Evolutionary conservation across 2,888 invertebrate genomes (phyloP), one percentile per base, ranked within the genome.

Genomic region (Pasiphila rectangulata): DNA sequence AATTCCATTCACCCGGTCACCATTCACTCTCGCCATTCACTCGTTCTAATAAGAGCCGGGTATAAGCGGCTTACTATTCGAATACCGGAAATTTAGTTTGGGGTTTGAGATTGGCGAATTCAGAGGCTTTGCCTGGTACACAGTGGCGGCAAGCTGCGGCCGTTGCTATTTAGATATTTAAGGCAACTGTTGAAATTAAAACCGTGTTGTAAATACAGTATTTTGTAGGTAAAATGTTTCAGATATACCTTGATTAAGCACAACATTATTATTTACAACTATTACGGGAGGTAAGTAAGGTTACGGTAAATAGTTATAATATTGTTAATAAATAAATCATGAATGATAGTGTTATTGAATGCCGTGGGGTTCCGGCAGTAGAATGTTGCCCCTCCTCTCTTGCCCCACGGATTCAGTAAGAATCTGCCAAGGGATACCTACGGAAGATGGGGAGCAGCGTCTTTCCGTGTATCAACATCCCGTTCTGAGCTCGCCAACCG

Each of bases 41-140:
- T 64, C 57, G 61, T 55, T 57, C 54, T 57, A 78, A 74, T 76
- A 73, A 74, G 75, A 62, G 62, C 60, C 61, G 56, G 44, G 49
- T 39, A 68, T 79, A 79, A 79, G 79, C 76, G 68, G 79, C 79
- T 79, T 79, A 79, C 69, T 63, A 51, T 46, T 55, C 52, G 56
- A 66, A 72, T 65, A 64, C 70, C 67, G 68, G 69, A 73, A 72
- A 73, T 73, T 74, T 75, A 66, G 72, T 72, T 69, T 61, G 35
- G 36, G 59, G 51, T 58, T 69, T 67, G 63, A 68, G 63, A 68
- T 67, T 61, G 63, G 35, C 61, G 66, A 66, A 66, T 62, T 61
- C 47, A 56, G 59, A 57, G 34, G 51, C 36, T 52, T 40, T 42
- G 55, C 24, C 41, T 53, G 47, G 42, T 50, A 35, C 44, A 46